Evolutionary conservation across 2,888 invertebrate species (phyloP), one percentile per base, ranked within the genome.

Genomic region (Sesia bembeciformis): DNA sequence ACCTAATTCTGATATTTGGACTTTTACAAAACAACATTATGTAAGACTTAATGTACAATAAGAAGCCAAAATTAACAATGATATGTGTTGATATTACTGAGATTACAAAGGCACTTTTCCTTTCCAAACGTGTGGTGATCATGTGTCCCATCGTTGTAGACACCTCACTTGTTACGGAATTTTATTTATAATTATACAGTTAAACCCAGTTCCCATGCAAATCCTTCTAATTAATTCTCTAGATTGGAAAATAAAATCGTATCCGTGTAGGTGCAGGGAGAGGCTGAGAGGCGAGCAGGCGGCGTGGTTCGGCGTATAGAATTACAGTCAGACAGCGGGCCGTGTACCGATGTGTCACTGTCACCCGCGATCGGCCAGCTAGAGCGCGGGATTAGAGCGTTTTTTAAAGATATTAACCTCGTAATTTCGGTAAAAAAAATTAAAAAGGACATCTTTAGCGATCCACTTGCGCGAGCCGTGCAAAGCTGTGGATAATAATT

Each of bases 311-410:
- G 23, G 23, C 23, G 23, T 23, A 23, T 23, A 23, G 87, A 87
- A 87, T 87, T 86, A 88, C 84, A 88, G 76, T 81, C 71, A 81
- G 85, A 84, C 84, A 77, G 78, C 80, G 81, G 60, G 74, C 78
- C 88, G 66, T 90, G 90, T 89, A 89, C 82, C 88, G 81, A 90
- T 90, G 88, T 87, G 90, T 90, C 90, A 90, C 85, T 89, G 90
- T 90, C 90, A 90, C 67, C 80, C 65, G 65, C 81, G 76, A 79
- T 78, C 78, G 82, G 70, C 75, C 72, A 73, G 41, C 74, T 70
- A 64, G 70, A 72, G 68, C 67, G 66, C 69, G 64, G 87, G 87
- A 86, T 88, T 88, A 87, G 74, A 72, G 72, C 68, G 67, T 68
- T 80, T 85, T 84, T 84, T 77, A 79, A 86, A 85, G 80, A 82